These are phyloP conservation scores for Urocynchramus pylzowi DNA, from an alignment of 2,113 vertebrate genomes.

Conservation along the genomic window DNA sequence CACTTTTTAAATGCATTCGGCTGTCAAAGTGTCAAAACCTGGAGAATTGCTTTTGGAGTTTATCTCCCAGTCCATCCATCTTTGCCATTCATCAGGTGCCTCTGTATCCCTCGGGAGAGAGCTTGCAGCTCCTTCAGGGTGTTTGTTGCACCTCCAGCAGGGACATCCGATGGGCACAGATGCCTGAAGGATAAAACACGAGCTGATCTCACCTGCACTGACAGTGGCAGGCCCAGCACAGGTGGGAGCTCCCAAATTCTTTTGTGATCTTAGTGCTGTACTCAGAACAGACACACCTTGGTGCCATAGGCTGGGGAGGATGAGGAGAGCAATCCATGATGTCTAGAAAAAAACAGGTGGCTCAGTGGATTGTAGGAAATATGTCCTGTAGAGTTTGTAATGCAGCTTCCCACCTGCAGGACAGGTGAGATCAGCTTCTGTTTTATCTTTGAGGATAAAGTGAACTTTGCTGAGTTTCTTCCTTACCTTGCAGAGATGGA, in stretches of 20 bases:
- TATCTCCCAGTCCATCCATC: conserved; percentile 7
- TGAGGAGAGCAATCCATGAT: neutral
- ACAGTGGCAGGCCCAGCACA: neutral
- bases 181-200: neutral
- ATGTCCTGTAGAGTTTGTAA: neutral
- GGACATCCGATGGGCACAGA: rapidly evolving
- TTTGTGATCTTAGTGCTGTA: neutral
- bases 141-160: neutral
- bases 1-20: neutral
- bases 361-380: neutral
- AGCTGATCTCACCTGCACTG: neutral
- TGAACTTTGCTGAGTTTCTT: neutral
- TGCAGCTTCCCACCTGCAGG: neutral
- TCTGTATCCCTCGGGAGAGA: neutral
- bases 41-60: conserved; percentile 10
- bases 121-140: neutral
- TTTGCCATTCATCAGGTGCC: neutral
- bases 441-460: neutral
- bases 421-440: neutral
- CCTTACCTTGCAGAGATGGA: neutral
- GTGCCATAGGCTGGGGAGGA: neutral
- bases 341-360: neutral
- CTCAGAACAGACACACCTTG: too few species aligned
- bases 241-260: neutral
- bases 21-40: conserved; percentile 44